Evolutionary conservation across 2,113 vertebrate genomes (phyloP).

Genomic region (Argyrosomus japonicus): DNA sequence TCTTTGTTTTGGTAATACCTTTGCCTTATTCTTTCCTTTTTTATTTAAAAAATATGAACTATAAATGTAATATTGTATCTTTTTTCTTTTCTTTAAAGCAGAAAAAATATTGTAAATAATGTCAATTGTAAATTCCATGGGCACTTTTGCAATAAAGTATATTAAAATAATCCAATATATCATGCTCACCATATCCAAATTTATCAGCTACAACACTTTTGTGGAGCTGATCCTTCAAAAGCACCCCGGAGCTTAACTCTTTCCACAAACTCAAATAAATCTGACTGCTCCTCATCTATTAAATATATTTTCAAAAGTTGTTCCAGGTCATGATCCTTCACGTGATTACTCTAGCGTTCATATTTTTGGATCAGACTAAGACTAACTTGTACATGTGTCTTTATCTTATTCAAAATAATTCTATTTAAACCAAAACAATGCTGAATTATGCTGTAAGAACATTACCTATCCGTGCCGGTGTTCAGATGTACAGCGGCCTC

Average conservation of each 20-base stretch:
- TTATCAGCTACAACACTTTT: neutral
- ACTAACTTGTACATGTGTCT: neutral
- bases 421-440: neutral
- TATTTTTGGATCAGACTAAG: neutral
- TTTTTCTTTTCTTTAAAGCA: neutral
- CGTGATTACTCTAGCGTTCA: neutral
- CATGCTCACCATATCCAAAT: neutral
- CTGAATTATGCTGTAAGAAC: neutral
- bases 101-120: neutral
- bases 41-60: no score
- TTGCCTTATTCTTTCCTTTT: neutral
- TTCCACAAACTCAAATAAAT: neutral
- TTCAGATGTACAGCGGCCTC: neutral
- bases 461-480: neutral
- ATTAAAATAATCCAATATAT: neutral
- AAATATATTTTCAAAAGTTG: neutral
- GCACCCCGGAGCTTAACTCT: neutral
- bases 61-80: no score
- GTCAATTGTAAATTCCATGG: neutral
- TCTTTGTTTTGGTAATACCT: neutral
- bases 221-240: neutral
- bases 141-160: neutral
- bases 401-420: neutral
- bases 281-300: neutral
- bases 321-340: neutral